Evolutionary conservation across 2,888 invertebrate species (phyloP), one percentile per base, ranked within the genome.

Genomic region (Portevinia maculata): DNA sequence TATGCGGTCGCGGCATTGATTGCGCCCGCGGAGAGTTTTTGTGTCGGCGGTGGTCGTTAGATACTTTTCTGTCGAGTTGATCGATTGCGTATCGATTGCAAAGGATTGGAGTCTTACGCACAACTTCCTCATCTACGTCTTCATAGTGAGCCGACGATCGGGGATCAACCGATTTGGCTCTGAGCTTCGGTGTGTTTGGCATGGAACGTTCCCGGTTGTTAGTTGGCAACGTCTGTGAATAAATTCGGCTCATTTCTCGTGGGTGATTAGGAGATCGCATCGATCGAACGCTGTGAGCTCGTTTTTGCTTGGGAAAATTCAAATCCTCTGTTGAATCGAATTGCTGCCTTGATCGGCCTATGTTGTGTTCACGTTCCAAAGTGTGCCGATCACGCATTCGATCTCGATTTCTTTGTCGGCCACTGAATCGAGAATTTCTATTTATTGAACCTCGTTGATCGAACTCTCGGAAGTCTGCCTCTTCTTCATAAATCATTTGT

Each of bases 81-180:
- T 93, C 93, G 57, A 94, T 89, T 0, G 94, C 94, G 88, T 95
- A 95, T 85, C 93, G 93, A 88, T 95, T 95, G 87, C 93, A 94
- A 41, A 95, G 91, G 34, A 95, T 93, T 0, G 94, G 93, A 0
- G 93, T 92, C 79, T 92, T 92, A 34, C 92, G 92, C 11, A 90
- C 87, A 28, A 89, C 85, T 70, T 89, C 89, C 53, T 89, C 89
- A 48, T 90, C 88, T 2, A 89, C 86, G 52, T 89, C 88, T 60
- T 88, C 88, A 79, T 88, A 88, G 24, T 88, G 87, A 6, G 87
- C 86, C 0, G 88, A 87, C 2, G 85, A 79, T 1, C 90, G 87
- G 7, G 90, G 90, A 85, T 90, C 91, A 1, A 90, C 88, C 0
- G 91, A 90, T 78, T 90, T 90, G 0, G 90, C 89, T 21, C 89